Conservation (phyloP, 92 coral and sea anemone genomes). For the Scolanthus callimorphus region DNA sequence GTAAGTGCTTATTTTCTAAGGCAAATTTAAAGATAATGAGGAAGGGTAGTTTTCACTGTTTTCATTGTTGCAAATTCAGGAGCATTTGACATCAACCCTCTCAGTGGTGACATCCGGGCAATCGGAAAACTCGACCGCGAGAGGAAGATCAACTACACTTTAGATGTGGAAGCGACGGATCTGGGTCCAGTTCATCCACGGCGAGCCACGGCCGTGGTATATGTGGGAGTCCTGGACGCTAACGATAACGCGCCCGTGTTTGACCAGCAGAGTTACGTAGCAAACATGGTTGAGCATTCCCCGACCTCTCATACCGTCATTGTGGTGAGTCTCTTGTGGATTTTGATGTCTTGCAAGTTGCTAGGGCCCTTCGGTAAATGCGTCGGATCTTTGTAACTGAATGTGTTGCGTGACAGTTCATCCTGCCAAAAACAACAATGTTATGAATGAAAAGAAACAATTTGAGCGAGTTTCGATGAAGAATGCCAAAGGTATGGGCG, state of each 20-base stretch:
- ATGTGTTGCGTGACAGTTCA: too few species aligned
- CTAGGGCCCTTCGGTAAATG: too few species aligned
- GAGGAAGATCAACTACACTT: slow-evolving; percentile 49
- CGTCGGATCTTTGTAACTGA: too few species aligned
- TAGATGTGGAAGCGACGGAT: slow-evolving; percentile 78
- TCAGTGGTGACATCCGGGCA: slow-evolving; percentile 60
- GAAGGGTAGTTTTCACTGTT: too few species aligned
- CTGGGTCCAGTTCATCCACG: slow-evolving; percentile 71
- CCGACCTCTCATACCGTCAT: slow-evolving; percentile 45
- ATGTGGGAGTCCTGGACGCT: slow-evolving; percentile 69
- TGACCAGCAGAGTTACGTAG: slow-evolving; percentile 46
- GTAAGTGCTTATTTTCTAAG: slow-evolving; percentile 30
- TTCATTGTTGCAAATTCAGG: too few species aligned
- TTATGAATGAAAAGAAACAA: too few species aligned
- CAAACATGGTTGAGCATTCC: slow-evolving; percentile 65
- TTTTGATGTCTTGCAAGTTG: too few species aligned
- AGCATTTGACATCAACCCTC: slow-evolving; percentile 35
- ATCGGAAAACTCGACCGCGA: slow-evolving; percentile 81
- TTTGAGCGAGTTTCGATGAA: too few species aligned
- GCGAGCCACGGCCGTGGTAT: slow-evolving; percentile 67
- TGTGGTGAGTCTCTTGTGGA: too few species aligned
- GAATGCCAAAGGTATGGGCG: too few species aligned
- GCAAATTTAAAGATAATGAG: too few species aligned
- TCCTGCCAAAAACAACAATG: too few species aligned
- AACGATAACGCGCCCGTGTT: slow-evolving; percentile 89